These are phyloP conservation scores for Agriopis aurantiaria DNA, from an alignment of 2,888 invertebrate genomes.

Conservation along the genomic window DNA sequence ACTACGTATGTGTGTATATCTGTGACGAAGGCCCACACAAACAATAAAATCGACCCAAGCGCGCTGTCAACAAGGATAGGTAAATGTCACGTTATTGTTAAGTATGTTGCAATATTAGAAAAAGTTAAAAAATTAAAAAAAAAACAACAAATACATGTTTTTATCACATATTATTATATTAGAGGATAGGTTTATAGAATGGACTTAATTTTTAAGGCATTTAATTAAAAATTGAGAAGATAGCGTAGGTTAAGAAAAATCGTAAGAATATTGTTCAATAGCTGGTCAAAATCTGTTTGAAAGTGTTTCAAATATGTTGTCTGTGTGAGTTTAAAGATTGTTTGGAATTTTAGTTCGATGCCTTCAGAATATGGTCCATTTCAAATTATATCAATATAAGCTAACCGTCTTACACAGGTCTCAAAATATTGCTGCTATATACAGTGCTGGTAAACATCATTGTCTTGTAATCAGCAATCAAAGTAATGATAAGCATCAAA, in stretches of 20 bases:
- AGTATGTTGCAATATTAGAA: too few species aligned
- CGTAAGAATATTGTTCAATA: background rate
- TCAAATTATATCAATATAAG: background rate
- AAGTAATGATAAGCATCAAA: too few species aligned
- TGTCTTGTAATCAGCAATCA: too few species aligned
- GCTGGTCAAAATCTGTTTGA: constrained; percentile 17
- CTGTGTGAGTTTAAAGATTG: background rate
- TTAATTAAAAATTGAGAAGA: constrained; percentile 1
- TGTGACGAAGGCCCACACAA: too few species aligned
- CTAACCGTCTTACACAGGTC: constrained; percentile 10
- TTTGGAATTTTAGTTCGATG: constrained; percentile 15
- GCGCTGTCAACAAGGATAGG: too few species aligned
- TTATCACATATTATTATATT: too few species aligned
- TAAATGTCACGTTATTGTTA: too few species aligned
- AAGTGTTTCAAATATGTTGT: background rate
- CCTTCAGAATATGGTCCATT: constrained; percentile 23
- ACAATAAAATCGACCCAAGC: too few species aligned
- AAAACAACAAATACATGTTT: too few species aligned
- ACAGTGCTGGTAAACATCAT: too few species aligned
- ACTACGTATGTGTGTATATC: too few species aligned
- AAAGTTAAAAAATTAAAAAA: too few species aligned
- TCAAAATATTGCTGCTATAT: background rate
- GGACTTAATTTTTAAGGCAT: constrained; percentile 22
- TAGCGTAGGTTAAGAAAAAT: background rate
- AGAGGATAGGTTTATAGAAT: background rate